A percentile compares a stretch with the other conserved stretches of the same genome.
phyloP scores from a whole-genome alignment of 2,888 invertebrate species.

The Drosophila rubida region DNA sequence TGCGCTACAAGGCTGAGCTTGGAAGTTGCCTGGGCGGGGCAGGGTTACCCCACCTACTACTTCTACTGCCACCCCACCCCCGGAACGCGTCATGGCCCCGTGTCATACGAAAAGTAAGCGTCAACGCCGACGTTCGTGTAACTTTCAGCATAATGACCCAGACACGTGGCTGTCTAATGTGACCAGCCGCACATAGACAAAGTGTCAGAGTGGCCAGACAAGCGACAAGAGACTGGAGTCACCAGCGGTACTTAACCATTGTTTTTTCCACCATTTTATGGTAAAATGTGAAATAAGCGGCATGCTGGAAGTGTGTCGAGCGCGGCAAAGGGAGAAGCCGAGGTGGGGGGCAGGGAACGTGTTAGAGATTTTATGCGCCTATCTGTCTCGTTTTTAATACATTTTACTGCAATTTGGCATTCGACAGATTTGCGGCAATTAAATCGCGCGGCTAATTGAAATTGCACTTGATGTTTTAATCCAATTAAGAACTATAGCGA shows the following conservation, averaged over 20 bases:
- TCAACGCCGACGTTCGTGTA: slow-evolving; percentile 73
- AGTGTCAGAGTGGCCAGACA: slow-evolving; percentile 39
- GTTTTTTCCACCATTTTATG: slow-evolving; percentile 70
- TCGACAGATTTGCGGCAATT: slow-evolving; percentile 68
- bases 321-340: neutral
- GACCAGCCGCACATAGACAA: slow-evolving; percentile 56
- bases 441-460: slow-evolving; percentile 76
- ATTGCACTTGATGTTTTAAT: slow-evolving; percentile 67
- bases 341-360: neutral
- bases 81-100: neutral
- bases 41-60: neutral
- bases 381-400: slow-evolving; percentile 72
- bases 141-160: slow-evolving; percentile 81
- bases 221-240: neutral
- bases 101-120: slow-evolving; percentile 58
- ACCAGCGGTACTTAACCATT: slow-evolving; percentile 54
- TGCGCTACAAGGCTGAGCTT: slow-evolving; percentile 67
- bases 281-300: slow-evolving; percentile 68
- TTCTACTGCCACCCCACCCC: neutral
- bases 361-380: slow-evolving; percentile 41
- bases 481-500: slow-evolving; percentile 59
- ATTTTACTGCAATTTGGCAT: slow-evolving; percentile 75
- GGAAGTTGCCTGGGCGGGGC: slow-evolving; percentile 16
- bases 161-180: slow-evolving; percentile 83
- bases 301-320: neutral